Conservation (phyloP, 2,888 invertebrate species). For the Epiblema foenella region DNA sequence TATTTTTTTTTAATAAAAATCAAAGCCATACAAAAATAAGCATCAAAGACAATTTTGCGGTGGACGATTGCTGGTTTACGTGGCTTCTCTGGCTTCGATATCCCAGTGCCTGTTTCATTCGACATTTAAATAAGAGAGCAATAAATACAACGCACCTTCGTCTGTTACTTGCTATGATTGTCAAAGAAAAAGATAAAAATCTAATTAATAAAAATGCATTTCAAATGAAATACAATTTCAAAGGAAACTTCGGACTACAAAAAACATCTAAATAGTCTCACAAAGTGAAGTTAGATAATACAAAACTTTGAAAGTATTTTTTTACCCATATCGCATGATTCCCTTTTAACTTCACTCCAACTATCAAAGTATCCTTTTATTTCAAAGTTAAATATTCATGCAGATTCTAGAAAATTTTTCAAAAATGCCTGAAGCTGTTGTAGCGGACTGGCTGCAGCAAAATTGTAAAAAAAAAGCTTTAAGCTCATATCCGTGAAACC, state of each 20-base stretch:
- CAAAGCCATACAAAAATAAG: too few species aligned
- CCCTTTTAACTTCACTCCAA: slow-evolving; percentile 1
- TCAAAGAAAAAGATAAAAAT: neutral
- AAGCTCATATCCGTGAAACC: slow-evolving; percentile 55
- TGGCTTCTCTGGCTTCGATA: too few species aligned
- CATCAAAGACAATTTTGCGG: too few species aligned
- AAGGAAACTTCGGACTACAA: neutral
- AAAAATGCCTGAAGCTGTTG: slow-evolving; percentile 25
- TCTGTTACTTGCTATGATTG: too few species aligned
- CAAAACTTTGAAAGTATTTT: neutral
- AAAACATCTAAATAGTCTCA: neutral
- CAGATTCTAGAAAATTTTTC: slow-evolving; percentile 8
- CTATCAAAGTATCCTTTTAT: slow-evolving; percentile 15
- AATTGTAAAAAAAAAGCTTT: slow-evolving; percentile 51
- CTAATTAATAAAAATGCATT: neutral
- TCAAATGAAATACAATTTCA: neutral
- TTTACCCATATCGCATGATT: neutral
- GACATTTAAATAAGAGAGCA: too few species aligned
- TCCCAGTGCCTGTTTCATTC: too few species aligned
- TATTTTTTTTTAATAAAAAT: too few species aligned
- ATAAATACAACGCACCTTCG: too few species aligned
- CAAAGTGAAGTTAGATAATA: neutral
- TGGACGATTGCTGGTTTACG: too few species aligned
- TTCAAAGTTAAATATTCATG: slow-evolving; percentile 25
- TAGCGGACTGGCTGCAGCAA: slow-evolving; percentile 40